These are phyloP conservation scores for Phodopus roborovskii DNA, from an alignment of 2,113 vertebrate genomes.

Conservation along the genomic window DNA sequence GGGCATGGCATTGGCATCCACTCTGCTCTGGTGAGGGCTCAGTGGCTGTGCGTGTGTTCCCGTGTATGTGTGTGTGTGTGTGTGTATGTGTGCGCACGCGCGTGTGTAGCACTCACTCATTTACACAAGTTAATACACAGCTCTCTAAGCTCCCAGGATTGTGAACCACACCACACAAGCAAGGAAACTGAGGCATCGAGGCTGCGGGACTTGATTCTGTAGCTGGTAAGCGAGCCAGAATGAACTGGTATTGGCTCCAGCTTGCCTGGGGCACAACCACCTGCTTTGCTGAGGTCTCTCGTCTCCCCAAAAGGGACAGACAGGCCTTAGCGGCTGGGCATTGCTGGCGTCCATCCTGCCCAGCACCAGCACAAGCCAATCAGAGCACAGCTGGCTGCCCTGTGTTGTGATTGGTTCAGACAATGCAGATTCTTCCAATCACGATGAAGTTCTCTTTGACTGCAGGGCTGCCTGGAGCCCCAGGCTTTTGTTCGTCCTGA, in stretches of 20 bases:
- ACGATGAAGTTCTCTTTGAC: background rate
- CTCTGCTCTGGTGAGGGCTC: background rate
- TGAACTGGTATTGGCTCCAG: background rate
- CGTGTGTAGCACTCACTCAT: background rate
- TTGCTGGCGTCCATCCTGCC: background rate
- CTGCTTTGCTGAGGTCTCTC: background rate
- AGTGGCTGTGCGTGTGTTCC: too few species aligned
- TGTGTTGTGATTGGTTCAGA: background rate
- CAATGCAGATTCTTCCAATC: background rate
- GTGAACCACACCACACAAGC: background rate
- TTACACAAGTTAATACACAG: too few species aligned
- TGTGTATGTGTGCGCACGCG: background rate
- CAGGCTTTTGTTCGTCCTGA: background rate
- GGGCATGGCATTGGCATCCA: too few species aligned
- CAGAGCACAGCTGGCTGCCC: background rate
- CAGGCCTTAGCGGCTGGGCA: background rate
- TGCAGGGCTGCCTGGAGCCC: fast-evolving
- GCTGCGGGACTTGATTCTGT: background rate
- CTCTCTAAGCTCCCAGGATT: background rate
- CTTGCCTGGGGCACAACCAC: background rate
- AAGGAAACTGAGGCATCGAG: background rate
- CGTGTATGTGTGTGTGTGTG: background rate
- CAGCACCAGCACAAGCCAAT: background rate
- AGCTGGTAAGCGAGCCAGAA: background rate
- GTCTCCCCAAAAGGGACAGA: fast-evolving